Conservation (phyloP, 2,113 vertebrate species). For the Mirounga angustirostris region DNA sequence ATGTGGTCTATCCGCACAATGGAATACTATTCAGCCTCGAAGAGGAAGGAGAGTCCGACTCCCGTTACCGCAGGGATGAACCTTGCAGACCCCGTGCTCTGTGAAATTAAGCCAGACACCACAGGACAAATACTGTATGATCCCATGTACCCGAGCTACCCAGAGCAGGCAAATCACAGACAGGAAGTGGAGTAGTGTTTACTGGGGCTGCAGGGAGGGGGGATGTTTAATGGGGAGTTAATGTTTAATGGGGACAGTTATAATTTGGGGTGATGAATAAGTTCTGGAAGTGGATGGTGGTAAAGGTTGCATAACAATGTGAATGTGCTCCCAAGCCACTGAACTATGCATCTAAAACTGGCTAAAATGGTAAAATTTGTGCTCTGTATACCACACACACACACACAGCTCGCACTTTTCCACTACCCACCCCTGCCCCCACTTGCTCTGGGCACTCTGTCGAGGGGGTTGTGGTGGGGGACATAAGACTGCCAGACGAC, state of each 20-base stretch:
- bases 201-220: background rate
- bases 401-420: background rate
- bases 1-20: rapidly evolving
- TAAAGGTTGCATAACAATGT: rapidly evolving
- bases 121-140: background rate
- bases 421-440: rapidly evolving
- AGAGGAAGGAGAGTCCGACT: background rate
- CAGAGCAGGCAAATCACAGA: background rate
- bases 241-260: background rate
- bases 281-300: background rate
- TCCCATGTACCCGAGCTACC: background rate
- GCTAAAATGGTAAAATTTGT: background rate
- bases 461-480: background rate
- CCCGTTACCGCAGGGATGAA: rapidly evolving
- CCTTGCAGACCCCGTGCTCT: background rate
- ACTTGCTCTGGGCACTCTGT: background rate
- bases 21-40: background rate
- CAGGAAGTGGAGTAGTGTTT: rapidly evolving
- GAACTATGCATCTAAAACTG: background rate
- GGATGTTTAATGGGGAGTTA: background rate
- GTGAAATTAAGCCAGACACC: background rate
- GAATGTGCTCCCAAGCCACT: rapidly evolving
- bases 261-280: too few relatives aligned
- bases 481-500: background rate
- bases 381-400: background rate